Conservation (phyloP, 2,113 vertebrate genomes). For the Xerus inauris region DNA sequence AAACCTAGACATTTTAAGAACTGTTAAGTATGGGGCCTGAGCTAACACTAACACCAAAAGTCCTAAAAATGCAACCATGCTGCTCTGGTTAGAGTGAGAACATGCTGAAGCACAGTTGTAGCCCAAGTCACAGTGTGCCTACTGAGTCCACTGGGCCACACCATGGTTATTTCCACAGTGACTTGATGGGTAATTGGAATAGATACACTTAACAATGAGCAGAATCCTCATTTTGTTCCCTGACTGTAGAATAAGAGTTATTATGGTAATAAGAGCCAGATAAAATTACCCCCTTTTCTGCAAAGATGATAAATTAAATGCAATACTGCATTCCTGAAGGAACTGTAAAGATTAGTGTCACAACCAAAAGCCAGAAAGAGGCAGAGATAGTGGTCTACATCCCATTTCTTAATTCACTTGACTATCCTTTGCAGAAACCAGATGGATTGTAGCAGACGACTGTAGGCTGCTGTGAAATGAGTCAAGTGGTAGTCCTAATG, state of each 20-base stretch:
- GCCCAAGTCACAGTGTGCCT: neutral
- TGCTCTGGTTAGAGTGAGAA: neutral
- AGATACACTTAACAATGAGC: neutral
- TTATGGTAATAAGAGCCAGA: neutral
- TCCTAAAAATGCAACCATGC: neutral
- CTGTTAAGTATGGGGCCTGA: conserved; percentile 14
- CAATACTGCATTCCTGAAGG: neutral
- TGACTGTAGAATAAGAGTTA: neutral
- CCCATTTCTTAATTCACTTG: neutral
- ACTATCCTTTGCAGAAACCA: neutral
- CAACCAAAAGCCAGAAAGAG: neutral
- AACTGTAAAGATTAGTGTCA: neutral
- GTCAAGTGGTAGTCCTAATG: neutral
- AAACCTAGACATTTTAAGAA: neutral
- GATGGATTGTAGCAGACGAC: neutral
- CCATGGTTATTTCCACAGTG: neutral
- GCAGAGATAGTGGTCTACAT: neutral
- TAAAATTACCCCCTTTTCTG: neutral
- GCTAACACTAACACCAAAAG: neutral
- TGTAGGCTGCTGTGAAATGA: neutral
- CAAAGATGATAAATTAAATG: conserved; percentile 1
- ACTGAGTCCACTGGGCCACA: neutral
- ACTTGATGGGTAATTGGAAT: neutral
- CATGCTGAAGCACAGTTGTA: neutral
- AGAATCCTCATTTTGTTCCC: neutral